Evolutionary conservation across 2,888 invertebrate genomes (phyloP).

Genomic region (Cloeon dipterum): DNA sequence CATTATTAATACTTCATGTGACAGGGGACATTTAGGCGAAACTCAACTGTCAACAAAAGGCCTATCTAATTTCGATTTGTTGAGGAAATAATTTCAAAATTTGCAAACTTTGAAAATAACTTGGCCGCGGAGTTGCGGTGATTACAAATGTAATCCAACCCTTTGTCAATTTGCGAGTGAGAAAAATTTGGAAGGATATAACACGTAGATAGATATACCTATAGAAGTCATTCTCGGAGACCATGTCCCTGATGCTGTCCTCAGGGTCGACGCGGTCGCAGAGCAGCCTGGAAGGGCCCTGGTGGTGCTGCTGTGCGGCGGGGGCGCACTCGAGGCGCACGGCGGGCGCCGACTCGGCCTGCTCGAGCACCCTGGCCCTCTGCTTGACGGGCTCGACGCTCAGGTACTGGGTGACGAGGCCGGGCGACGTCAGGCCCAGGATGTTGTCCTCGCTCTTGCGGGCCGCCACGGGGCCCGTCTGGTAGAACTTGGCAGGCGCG

Average conservation of each 20-base stretch:
- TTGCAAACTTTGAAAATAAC: too few species aligned
- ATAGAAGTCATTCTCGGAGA: conserved; percentile 36
- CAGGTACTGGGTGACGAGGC: not conserved
- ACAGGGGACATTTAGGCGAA: too few species aligned
- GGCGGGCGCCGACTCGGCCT: not conserved
- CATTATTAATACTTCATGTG: too few species aligned
- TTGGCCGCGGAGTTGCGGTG: too few species aligned
- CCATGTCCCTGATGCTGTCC: conserved; percentile 34
- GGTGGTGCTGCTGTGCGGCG: not conserved
- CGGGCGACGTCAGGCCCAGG: not conserved
- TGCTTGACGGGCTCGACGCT: too few species aligned
- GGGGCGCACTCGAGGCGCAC: not conserved
- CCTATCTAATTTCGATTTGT: too few species aligned
- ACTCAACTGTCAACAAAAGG: too few species aligned
- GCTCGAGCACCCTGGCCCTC: not conserved
- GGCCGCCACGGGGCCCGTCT: not conserved
- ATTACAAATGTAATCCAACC: too few species aligned
- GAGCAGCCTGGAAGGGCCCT: conserved; percentile 9
- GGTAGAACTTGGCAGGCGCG: not conserved
- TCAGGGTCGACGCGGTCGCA: conserved; percentile 34
- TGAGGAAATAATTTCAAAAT: too few species aligned
- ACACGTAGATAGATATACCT: too few species aligned
- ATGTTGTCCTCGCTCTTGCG: not conserved
- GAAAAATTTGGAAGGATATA: too few species aligned
- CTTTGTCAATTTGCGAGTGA: too few species aligned